Evolutionary conservation across 2,797 vertebrate genomes (phyloP), one percentile per base, ranked within the genome.

Genomic region (Lemur catta): DNA sequence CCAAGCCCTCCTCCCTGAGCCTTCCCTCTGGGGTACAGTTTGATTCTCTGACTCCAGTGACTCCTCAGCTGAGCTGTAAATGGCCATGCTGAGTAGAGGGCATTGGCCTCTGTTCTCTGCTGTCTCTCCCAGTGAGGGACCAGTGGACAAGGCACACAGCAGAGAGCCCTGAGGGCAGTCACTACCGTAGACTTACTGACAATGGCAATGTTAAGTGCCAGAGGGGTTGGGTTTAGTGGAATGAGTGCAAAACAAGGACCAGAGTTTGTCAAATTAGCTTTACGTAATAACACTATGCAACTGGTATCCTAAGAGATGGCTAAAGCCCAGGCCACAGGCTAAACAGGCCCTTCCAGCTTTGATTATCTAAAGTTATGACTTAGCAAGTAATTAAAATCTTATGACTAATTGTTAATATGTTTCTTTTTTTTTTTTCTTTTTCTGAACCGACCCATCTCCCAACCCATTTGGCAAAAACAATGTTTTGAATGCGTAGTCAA

Each of bases 301-400:
- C 3, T 65, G 46, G 20, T 10, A 15, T 11, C 75, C 71, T 78
- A 41, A 76, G 74, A 46, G 35, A 35, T 6, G 20, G 65, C 35
- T 2, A n/a, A n/a, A 52, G 46, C 55, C 48, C 30, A 35, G 72
- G 52, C 55, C 46, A 38, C 38, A 30, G 72, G 78, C n/a, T 43
- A 71, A 50, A 43, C 7, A 13, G 46, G 59, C 76, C 43, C 28
- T 13, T 20, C 28, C 35, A n/a, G 48, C n/a, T 63, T 46, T 41
- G 14, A n/a, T n/a, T 50, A 3, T 6, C 9, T n/a, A 18, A n/a
- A 50, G 69, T 48, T 57, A 41, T 50, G n/a, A 46, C 55, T 88
- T 55, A 76, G 69, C 63, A 69, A 93, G 76, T 15, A 74, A 89
- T 82, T 94, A 89, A 95, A 95, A 13, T 76, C 50, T 90, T 59